Base-by-base conservation (phyloP, 2,888 invertebrate genomes). In the Machimus atricapillus region DNA sequence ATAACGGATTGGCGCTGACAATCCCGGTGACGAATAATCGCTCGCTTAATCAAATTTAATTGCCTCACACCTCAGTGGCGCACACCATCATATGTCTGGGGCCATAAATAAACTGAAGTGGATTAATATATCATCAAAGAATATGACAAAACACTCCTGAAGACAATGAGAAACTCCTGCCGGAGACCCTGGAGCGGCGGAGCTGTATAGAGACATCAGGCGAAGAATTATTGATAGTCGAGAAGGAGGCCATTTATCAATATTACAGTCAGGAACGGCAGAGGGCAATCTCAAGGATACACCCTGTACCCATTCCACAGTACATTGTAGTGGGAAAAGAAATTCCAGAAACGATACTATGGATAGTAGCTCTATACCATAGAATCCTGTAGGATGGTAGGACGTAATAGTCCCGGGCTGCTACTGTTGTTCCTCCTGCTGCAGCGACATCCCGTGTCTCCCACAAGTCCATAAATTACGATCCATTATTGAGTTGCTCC, bases 401-500 rank as follows among this genome's bases (percentile, higher is more conserved):
- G 8, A 5, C 3, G 27, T 66, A 66, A 66, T 66, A 66, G 66
- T 66, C 66, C 27, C 23, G 66, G 66, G 14, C 27, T 66, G 27
- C 23, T 27, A 14, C 66, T 66, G 4, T 27, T 66, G 4, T 23
- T 66, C 12, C 66, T 66, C 8, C 12, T 66, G 66, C 27, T 86
- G 79, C 78, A 86, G 66, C 79, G 79, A 78, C 58, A 78, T 56
- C 23, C 86, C 78, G 73, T 87, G 83, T 88, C 88, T 86, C 77
- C 76, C 76, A 52, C 86, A 86, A 87, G 86, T 88, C 87, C 86
- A 88, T 88, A 88, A 88, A 88, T 88, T 87, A 88, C 88, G 56
- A 88, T 88, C 88, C 88, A 88, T 88, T 88, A 88, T 88, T 88
- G 87, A 88, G 88, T 86, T 88, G 87, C 86, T 82, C 76, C 85